Conservation (phyloP, 2,888 invertebrate genomes). For the Himalopsyche kuldschensis region DNA sequence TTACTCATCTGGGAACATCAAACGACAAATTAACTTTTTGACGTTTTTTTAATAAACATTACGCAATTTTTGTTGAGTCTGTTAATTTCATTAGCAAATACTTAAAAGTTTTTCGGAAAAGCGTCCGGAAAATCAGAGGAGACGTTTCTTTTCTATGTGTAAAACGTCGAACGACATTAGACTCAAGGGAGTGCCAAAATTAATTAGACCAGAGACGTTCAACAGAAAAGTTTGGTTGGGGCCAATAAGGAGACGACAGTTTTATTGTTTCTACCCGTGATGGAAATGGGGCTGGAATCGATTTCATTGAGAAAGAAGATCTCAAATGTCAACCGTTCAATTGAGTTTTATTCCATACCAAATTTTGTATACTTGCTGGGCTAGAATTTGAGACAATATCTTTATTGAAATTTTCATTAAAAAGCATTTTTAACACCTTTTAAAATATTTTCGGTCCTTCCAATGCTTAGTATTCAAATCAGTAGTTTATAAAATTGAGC, state of each 20-base stretch:
- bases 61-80: background rate
- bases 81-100: background rate
- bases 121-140: background rate
- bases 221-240: background rate
- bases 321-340: background rate
- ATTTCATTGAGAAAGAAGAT: background rate
- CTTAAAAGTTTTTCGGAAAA: background rate
- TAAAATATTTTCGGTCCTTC: too few species aligned
- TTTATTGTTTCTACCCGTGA: background rate
- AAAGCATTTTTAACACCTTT: too few species aligned
- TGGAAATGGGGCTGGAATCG: background rate
- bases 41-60: background rate
- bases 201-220: background rate
- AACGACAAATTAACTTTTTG: background rate
- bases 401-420: background rate
- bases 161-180: background rate
- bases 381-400: background rate
- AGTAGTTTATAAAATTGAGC: too few species aligned
- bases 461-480: too few species aligned
- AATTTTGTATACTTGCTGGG: background rate
- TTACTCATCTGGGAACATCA: background rate
- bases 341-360: background rate
- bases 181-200: background rate
- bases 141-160: background rate
- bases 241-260: background rate